Conservation (phyloP, 1,140 invertebrate species). For the Homarus americanus region DNA sequence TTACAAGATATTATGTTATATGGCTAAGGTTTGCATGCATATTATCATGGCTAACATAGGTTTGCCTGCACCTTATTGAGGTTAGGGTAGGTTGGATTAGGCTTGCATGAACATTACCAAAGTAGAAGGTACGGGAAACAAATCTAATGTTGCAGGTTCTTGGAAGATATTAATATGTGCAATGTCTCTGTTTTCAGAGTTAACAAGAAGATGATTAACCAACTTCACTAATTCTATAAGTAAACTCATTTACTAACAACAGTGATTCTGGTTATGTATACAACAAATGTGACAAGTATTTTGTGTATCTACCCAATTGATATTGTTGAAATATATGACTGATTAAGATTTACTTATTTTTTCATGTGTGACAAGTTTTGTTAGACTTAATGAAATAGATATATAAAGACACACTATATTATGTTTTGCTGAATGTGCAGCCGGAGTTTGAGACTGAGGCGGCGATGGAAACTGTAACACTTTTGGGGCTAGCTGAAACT, state of each 20-base stretch:
- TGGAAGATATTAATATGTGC: neutral
- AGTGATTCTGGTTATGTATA: neutral
- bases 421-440: neutral
- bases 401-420: no score
- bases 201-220: neutral
- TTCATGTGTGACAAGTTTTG: neutral
- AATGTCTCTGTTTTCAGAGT: neutral
- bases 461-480: constrained; percentile 18
- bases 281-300: neutral
- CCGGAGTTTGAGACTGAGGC: constrained; percentile 26
- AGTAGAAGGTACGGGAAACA: no score
- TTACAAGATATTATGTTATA: no score
- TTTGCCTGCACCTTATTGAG: no score
- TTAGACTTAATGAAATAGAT: no score
- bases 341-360: neutral
- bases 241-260: neutral
- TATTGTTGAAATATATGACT: neutral
- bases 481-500: neutral
- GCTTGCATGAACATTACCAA: no score
- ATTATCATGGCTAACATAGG: no score
- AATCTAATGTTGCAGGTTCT: neutral
- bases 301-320: neutral
- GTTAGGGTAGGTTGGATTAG: no score
- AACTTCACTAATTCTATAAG: neutral
- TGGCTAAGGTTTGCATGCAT: no score